A percentile compares a stretch with the other conserved stretches of the same genome.
These are phyloP conservation scores for Sinodicranocentrus sp. DNA, from an alignment of 2,888 invertebrate genomes.

Conservation along the genomic window DNA sequence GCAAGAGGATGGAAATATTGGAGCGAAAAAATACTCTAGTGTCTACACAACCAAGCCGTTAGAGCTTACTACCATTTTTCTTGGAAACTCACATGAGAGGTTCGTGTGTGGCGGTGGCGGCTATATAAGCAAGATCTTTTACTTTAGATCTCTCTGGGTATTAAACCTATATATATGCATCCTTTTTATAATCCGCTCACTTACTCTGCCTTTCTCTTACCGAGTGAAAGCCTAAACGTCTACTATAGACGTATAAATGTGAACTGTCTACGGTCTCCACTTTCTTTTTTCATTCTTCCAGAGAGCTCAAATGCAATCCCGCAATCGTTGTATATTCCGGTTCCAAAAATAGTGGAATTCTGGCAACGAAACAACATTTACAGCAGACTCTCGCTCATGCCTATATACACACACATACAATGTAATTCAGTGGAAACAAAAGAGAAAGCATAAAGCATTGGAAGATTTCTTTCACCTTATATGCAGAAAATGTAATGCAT, in stretches of 20 bases:
- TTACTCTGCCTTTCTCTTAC: too few relatives aligned
- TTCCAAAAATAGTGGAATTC: conserved; percentile 12
- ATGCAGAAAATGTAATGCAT: conserved; percentile 11
- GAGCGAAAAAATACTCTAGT: conserved; percentile 55
- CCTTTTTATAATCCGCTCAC: too few relatives aligned
- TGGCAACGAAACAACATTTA: conserved; percentile 29
- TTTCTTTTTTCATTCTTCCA: neutral
- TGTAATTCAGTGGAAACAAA: conserved; percentile 1
- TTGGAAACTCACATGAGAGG: conserved; percentile 44
- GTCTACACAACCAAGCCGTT: conserved; percentile 33
- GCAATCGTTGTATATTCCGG: neutral
- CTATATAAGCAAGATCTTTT: conserved; percentile 2
- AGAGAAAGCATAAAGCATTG: conserved; percentile 8
- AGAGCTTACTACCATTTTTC: conserved; percentile 58
- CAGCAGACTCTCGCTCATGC: neutral
- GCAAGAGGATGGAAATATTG: conserved; percentile 56
- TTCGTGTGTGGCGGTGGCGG: conserved; percentile 15
- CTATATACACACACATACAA: neutral
- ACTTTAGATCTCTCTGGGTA: conserved; percentile 5
- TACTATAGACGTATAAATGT: neutral
- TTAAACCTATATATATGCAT: too few relatives aligned
- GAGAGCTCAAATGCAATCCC: too few relatives aligned
- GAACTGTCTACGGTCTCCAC: neutral
- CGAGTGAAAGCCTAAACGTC: neutral
- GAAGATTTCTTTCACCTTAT: conserved; percentile 8